Base-by-base conservation (phyloP, 1,140 invertebrate genomes). In the Bombus consobrinus region DNA sequence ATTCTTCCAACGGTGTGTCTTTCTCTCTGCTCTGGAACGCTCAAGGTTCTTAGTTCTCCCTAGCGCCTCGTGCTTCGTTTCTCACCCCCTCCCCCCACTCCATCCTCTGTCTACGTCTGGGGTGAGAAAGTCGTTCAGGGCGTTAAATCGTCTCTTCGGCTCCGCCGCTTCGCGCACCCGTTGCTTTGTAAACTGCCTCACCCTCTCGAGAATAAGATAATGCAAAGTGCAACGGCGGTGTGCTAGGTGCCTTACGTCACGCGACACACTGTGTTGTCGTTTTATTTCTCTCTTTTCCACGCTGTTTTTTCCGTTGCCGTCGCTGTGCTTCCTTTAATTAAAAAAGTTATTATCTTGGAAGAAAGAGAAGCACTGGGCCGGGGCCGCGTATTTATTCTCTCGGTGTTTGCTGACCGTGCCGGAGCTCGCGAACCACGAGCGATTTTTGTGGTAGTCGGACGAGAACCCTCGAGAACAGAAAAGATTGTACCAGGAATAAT, bases 121-220 rank as follows among this genome's bases (percentile, higher is more conserved):
- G 73, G 81, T 73, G 84, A 91, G 84, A 86, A 77, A 57, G 71
- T 62, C 88, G 91, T 92, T 93, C 89, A 91, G 92, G 79, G 89
- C 88, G 90, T 92, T 92, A 92, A 94, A 93, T 92, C 93, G 89
- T 88, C 92, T 89, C 76, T 59, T 78, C 75, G 59, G 57, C 75
- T n/a, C 18, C 57, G 75, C 15, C 86, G 84, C 62, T 83, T 83
- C 80, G 80, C 74, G 32, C 66, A 64, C 62, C 78, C 78, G 64
- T 80, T 85, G 77, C 74, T 91, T 83, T 90, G 71, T 80, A 85
- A 88, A 81, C 43, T 47, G 28, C 28, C 53, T 87, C 80, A 39
- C 80, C 79, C 64, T 47, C 37, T 80, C 72, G 28, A 77, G 78
- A 57, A 87, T 76, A 87, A 85, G 43, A 62, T 90, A 85, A 89